These are phyloP conservation scores for Pogonus chalceus DNA, from an alignment of 1,140 invertebrate genomes.

Conservation along the genomic window DNA sequence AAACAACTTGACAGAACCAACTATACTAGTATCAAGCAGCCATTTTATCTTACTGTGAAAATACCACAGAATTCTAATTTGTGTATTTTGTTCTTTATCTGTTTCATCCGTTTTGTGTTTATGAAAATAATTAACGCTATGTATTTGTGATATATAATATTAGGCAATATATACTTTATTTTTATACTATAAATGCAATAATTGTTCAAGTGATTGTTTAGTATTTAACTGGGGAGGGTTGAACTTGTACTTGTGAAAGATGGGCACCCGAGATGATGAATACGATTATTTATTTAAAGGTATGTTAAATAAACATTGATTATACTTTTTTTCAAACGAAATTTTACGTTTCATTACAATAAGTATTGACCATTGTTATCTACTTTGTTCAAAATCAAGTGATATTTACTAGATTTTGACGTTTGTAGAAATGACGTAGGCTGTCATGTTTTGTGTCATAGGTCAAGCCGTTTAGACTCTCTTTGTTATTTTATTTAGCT, in stretches of 20 bases:
- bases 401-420: conserved; percentile 2
- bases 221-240: conserved; percentile 1
- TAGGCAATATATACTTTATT: not conserved
- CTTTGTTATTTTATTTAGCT: not conserved
- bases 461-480: not conserved
- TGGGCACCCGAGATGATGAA: conserved; percentile 97
- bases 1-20: not conserved
- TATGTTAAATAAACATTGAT: conserved; percentile 39
- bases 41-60: not conserved
- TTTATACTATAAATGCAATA: conserved; percentile 3
- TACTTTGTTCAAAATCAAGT: not conserved
- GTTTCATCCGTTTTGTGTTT: conserved; percentile 1
- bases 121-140: not conserved
- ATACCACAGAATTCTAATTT: not conserved
- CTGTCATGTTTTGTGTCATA: conserved; percentile 5
- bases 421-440: not conserved
- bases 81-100: not conserved
- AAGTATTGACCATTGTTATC: conserved; percentile 1
- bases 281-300: conserved; percentile 99
- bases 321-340: not conserved
- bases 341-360: conserved; percentile 12
- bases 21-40: no score
- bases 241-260: conserved; percentile 38
- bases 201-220: conserved; percentile 1
- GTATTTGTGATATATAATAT: not conserved